A percentile compares a stretch with the other conserved stretches of the same genome.
Evolutionary conservation across 2,888 invertebrate species (phyloP).

Genomic region (Platerodrilus igneus): DNA sequence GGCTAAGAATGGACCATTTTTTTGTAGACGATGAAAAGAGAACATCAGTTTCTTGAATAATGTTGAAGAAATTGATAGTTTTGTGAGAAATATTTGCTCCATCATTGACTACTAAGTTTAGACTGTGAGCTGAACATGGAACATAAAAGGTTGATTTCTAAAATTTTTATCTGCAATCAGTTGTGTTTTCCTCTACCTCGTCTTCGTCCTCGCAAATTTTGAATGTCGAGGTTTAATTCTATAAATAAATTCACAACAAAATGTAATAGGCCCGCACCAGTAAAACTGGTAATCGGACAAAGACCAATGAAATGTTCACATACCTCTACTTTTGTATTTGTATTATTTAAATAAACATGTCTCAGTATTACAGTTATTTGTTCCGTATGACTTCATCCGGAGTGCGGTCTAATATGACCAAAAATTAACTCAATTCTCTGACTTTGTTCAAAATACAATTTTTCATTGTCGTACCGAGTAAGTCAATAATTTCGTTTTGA

Average conservation of each 20-base stretch:
- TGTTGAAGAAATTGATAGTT: conserved; percentile 23
- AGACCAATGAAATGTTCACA: conserved; percentile 25
- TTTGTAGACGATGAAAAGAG: conserved; percentile 32
- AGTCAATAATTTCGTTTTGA: too few species aligned
- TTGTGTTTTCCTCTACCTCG: conserved; percentile 33
- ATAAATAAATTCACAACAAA: conserved; percentile 21
- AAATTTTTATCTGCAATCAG: conserved; percentile 31
- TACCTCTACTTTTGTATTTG: conserved; percentile 15
- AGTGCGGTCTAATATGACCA: too few species aligned
- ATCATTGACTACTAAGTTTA: conserved; percentile 36
- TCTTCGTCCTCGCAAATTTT: conserved; percentile 28
- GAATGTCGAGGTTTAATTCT: conserved; percentile 22
- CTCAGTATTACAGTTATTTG: too few species aligned
- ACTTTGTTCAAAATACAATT: too few species aligned
- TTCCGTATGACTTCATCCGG: too few species aligned
- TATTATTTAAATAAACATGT: conserved; percentile 11
- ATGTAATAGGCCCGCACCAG: conserved; percentile 23
- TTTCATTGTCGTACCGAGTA: too few species aligned
- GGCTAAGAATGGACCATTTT: conserved; percentile 21
- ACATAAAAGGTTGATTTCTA: conserved; percentile 32
- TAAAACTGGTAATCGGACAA: conserved; percentile 26
- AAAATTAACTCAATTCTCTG: too few species aligned
- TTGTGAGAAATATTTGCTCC: conserved; percentile 28
- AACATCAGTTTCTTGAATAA: conserved; percentile 28
- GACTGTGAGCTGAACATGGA: conserved; percentile 30